Evolutionary conservation across 2,888 invertebrate species (phyloP).

Genomic region (Clanis bilineata): DNA sequence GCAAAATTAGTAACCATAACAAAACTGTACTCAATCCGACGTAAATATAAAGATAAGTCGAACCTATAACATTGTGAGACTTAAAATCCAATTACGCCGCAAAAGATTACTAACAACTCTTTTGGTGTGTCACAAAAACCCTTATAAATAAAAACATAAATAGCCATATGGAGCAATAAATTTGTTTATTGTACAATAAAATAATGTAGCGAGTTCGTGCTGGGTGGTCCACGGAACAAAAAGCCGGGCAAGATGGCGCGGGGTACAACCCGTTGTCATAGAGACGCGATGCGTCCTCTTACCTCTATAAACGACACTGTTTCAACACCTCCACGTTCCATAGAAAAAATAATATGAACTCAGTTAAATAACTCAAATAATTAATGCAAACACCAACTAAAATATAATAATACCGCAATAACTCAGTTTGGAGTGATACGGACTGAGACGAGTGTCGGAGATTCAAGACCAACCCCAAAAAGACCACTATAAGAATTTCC

Average conservation of each 20-base stretch:
- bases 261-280: slow-evolving; percentile 56
- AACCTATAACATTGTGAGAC: slow-evolving; percentile 27
- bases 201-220: slow-evolving; percentile 74
- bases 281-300: slow-evolving; percentile 46
- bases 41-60: slow-evolving; percentile 25
- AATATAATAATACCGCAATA: neutral
- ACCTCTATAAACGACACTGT: slow-evolving; percentile 10
- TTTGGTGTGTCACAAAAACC: slow-evolving; percentile 64
- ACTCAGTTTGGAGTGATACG: no score
- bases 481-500: no score
- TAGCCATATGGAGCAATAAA: slow-evolving; percentile 80
- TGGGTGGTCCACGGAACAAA: slow-evolving; percentile 77
- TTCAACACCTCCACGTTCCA: slow-evolving; percentile 17
- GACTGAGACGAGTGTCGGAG: no score
- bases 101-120: slow-evolving; percentile 62
- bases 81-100: slow-evolving; percentile 52
- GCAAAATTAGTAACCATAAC: neutral
- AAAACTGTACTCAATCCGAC: neutral
- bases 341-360: neutral
- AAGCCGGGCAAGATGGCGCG: slow-evolving; percentile 63
- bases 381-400: neutral
- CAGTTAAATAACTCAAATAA: neutral
- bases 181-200: slow-evolving; percentile 82
- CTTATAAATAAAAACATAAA: slow-evolving; percentile 80
- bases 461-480: no score